Conservation (phyloP, 2,888 invertebrate genomes). For the Quadriops clusia region DNA sequence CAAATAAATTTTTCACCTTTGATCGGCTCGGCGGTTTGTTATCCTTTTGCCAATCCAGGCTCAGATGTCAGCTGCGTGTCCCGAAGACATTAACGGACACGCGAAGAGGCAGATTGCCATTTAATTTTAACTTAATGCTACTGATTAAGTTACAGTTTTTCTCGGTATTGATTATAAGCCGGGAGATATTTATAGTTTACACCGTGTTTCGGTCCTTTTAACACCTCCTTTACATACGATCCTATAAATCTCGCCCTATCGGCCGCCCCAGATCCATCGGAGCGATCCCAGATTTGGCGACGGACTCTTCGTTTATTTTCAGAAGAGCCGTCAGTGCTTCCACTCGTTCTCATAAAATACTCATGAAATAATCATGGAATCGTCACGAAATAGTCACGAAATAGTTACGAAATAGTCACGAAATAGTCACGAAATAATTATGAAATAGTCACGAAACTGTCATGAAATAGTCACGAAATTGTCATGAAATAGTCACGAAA, state of each 20-base stretch:
- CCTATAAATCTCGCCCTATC: slow-evolving; percentile 3
- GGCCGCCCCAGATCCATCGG: too few species aligned
- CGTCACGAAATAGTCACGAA: too few species aligned
- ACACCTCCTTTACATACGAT: slow-evolving; percentile 3
- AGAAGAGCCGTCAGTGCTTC: too few species aligned
- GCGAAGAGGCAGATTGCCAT: slow-evolving; percentile 24
- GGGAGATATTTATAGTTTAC: slow-evolving; percentile 21
- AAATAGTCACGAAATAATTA: too few species aligned
- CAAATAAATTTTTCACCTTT: slow-evolving; percentile 26
- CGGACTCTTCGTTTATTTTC: too few species aligned
- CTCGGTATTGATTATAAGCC: slow-evolving; percentile 17
- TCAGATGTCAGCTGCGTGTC: slow-evolving; percentile 23
- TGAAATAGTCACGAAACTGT: too few species aligned
- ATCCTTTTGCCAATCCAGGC: slow-evolving; percentile 1
- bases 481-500: too few species aligned
- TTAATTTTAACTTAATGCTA: slow-evolving; percentile 27
- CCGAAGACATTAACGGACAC: slow-evolving; percentile 25
- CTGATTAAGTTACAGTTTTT: slow-evolving; percentile 30
- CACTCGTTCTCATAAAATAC: too few species aligned
- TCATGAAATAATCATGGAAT: too few species aligned
- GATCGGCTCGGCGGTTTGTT: slow-evolving; percentile 4
- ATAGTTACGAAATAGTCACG: too few species aligned
- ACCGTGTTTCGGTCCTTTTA: slow-evolving; percentile 20
- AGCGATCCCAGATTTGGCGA: too few species aligned
- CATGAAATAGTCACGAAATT: too few species aligned